phyloP scores from a whole-genome alignment of 1,140 invertebrate genomes.

The Drosophila arawakana region DNA sequence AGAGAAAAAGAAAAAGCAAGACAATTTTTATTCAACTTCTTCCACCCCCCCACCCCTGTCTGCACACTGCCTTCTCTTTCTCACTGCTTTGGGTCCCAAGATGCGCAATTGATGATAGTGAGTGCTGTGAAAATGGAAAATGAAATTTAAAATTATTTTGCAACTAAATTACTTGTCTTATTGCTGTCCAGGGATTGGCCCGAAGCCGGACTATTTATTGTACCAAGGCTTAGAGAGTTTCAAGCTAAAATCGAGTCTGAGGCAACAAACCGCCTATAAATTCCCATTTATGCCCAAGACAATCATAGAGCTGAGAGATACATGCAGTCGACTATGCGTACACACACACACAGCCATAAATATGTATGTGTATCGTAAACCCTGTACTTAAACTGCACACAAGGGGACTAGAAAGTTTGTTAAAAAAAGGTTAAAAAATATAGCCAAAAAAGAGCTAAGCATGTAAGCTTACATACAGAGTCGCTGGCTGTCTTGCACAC shows the following conservation, averaged over 20 bases:
- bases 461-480: too few species aligned
- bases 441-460: too few species aligned
- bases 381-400: background rate
- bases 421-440: too few species aligned
- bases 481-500: too few species aligned
- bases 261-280: constrained; percentile 65
- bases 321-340: constrained; percentile 1
- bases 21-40: background rate
- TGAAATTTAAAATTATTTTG: constrained; percentile 83
- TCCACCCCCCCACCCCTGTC: background rate
- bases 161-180: constrained; percentile 82
- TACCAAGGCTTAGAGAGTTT: constrained; percentile 15
- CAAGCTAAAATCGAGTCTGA: constrained; percentile 19
- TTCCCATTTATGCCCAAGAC: constrained; percentile 80
- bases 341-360: constrained; percentile 4
- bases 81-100: constrained; percentile 4
- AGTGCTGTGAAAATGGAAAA: constrained; percentile 74
- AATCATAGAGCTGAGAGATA: constrained; percentile 62
- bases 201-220: constrained; percentile 66
- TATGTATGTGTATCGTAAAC: background rate
- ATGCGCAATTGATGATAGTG: constrained; percentile 80
- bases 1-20: constrained; percentile 52
- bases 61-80: background rate
- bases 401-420: too few species aligned
- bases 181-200: constrained; percentile 75